These are phyloP conservation scores for Cheirogaleus major DNA, from an alignment of 2,797 vertebrate species.

Conservation along the genomic window DNA sequence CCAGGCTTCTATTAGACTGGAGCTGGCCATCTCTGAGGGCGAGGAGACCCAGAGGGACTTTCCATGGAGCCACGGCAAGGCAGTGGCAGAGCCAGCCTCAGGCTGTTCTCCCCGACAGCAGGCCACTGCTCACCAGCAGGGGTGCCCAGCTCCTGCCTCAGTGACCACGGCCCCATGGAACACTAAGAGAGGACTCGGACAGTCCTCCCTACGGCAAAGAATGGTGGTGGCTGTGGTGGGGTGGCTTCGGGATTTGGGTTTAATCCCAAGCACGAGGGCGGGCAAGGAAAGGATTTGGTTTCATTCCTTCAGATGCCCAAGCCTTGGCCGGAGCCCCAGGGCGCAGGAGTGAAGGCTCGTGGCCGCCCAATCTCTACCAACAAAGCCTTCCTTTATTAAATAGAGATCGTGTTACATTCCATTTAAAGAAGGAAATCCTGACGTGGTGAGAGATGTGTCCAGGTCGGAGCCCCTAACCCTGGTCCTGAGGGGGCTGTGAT, in stretches of 20 bases:
- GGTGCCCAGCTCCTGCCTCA: not conserved
- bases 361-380: constrained; percentile 45
- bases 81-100: not conserved
- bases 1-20: not conserved
- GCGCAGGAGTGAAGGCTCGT: constrained; percentile 25
- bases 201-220: not conserved
- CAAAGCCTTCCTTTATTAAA: constrained; percentile 80
- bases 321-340: constrained; percentile 73
- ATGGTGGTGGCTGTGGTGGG: not conserved
- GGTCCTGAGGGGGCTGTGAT: not conserved
- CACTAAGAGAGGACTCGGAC: not conserved
- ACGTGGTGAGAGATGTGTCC: constrained; percentile 19
- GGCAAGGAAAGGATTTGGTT: constrained; percentile 64
- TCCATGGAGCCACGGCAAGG: not conserved
- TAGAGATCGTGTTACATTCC: constrained; percentile 69
- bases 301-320: constrained; percentile 49
- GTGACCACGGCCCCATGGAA: not conserved
- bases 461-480: not conserved
- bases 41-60: not conserved
- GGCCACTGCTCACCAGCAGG: not conserved
- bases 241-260: constrained; percentile 58
- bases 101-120: not conserved
- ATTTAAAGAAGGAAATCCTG: constrained; percentile 32
- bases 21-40: not conserved
- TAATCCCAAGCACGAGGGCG: constrained; percentile 74